Evolutionary conservation across 2,888 invertebrate genomes (phyloP), one percentile per base, ranked within the genome.

Genomic region (Xestia c-nigrum): DNA sequence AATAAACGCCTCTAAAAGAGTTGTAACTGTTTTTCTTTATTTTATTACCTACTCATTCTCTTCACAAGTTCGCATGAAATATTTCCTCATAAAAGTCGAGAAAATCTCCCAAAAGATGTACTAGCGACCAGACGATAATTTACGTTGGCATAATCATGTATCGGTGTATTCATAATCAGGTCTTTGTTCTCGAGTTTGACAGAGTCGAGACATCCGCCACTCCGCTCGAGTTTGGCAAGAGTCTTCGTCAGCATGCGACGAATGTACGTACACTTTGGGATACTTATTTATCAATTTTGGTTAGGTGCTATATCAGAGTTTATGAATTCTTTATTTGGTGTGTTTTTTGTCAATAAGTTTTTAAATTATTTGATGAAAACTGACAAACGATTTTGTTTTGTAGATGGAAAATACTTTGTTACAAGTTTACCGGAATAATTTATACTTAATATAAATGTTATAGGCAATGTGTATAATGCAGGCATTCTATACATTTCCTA

Each of bases 201-300:
- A 94, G 94, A 93, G 95, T 92, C 90, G 94, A 93, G 94, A 92
- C 95, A 92, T 94, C 95, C 94, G 94, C 92, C 90, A 84, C 94
- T 93, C 89, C 74, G 89, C 78, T 94, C 88, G 91, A 95, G 95
- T 96, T 96, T 95, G 96, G 96, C 93, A 96, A 96, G 95, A 93
- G 94, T 94, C 92, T 93, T 91, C 90, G 94, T 95, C 95, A 95
- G 95, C 95, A 94, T 90, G 90, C 91, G 89, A 84, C 84, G 59
- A 79, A 80, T 87, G 74, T 65, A 65, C 76, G 95, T 95, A 91
- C 94, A 93, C 47, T 88, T 50, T 74, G 21, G 24, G 73, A 14
- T 67, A 47, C 79, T 66, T 75, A 52, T 24, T 24, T 75, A 65
- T 38, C 19, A 64, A 3, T 69, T 59, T 71, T 50, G 21, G 57